These are phyloP conservation scores for Orchestes rusci DNA, from an alignment of 2,888 invertebrate species.

Conservation along the genomic window DNA sequence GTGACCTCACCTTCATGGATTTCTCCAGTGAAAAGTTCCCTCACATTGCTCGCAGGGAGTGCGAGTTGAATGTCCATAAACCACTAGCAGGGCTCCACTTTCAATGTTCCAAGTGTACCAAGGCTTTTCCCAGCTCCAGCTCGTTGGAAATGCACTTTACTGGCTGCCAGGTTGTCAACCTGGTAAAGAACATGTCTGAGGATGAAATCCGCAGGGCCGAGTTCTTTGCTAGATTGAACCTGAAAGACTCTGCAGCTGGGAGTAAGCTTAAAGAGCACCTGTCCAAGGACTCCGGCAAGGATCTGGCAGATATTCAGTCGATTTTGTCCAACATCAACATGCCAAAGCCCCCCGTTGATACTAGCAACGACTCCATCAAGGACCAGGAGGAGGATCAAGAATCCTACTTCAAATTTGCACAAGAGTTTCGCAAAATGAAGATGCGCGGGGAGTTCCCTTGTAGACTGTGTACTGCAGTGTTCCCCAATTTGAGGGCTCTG, in stretches of 20 bases:
- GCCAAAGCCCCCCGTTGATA: slow-evolving; percentile 4
- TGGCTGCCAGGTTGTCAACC: slow-evolving; percentile 42
- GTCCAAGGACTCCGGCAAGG: slow-evolving; percentile 54
- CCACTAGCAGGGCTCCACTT: slow-evolving; percentile 49
- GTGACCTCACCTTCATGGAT: slow-evolving; percentile 69
- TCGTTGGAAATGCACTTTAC: slow-evolving; percentile 62
- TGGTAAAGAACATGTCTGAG: slow-evolving; percentile 41
- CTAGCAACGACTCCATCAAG: slow-evolving; percentile 27
- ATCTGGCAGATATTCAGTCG: slow-evolving; percentile 79
- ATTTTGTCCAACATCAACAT: slow-evolving; percentile 69
- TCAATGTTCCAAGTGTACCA: slow-evolving; percentile 61
- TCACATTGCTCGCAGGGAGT: slow-evolving; percentile 65
- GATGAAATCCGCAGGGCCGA: slow-evolving; percentile 63
- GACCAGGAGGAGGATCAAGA: slow-evolving; percentile 57
- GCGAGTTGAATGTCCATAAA: slow-evolving; percentile 60
- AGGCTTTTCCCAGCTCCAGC: slow-evolving; percentile 64
- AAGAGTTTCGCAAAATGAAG: slow-evolving; percentile 84
- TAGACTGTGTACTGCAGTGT: slow-evolving; percentile 78
- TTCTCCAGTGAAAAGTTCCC: slow-evolving; percentile 75
- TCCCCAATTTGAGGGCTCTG: slow-evolving; percentile 80
- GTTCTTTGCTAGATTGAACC: slow-evolving; percentile 73
- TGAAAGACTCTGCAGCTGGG: slow-evolving; percentile 57
- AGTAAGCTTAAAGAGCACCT: slow-evolving; percentile 35
- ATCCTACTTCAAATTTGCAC: slow-evolving; percentile 75
- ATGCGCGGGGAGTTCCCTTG: slow-evolving; percentile 85